Evolutionary conservation across 1,140 invertebrate genomes (phyloP), one percentile per base, ranked within the genome.

Genomic region (Charaxes varanes): DNA sequence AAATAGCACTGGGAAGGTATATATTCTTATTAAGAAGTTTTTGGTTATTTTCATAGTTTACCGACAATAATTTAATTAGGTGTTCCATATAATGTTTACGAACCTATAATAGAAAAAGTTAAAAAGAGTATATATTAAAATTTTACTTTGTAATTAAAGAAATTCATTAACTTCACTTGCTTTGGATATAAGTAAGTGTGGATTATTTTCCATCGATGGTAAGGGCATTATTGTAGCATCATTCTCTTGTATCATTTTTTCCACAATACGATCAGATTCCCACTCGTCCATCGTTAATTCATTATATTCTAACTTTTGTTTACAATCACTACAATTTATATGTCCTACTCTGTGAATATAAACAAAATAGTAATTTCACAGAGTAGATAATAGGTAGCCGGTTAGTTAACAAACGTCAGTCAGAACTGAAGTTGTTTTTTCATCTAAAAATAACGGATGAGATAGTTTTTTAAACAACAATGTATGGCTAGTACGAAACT

Each of bases 81-180:
- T 76, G 70, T 31, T 78, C 76, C 62, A 85, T 70, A 35, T 85
- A 85, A 54, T 80, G 66, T 53, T 84, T 79, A 11, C 83, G 69
- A 8, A 84, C 79, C 83, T 85, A 33, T 12, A 18, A 2, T 8
- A 31, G 10, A 17, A 5, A 31, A 17, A 31, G 3, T 2, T 6
- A 28, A 1, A 3, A 3, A 26, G 10, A n/a, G n/a, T n/a, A n/a
- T n/a, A n/a, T n/a, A n/a, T n/a, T n/a, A n/a, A n/a, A n/a, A n/a
- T n/a, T n/a, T n/a, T n/a, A n/a, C n/a, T n/a, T n/a, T 35, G 2
- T 33, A 2, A 10, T 27, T 11, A 27, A 12, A 6, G 15, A 15
- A 26, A 6, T 17, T 24, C 6, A 6, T 3, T 2, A n/a, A 28
- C 12, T 2, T n/a, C n/a, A 41, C 42, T 53, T 53, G 73, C 74